Base-by-base conservation (phyloP, 2,888 invertebrate species). In the Druceiella hillmani region DNA sequence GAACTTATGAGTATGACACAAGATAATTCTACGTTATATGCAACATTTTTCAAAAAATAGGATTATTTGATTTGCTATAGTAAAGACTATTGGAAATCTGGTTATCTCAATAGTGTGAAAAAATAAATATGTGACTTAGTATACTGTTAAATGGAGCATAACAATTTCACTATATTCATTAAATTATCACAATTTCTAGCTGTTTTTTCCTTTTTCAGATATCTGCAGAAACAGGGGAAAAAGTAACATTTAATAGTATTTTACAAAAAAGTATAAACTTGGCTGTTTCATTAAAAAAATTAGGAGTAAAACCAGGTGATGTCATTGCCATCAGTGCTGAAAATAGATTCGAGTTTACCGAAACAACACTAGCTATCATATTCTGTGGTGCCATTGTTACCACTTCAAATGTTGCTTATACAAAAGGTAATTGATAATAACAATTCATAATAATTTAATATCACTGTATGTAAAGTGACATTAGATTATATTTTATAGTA, bases 321-420 rank as follows among this genome's bases (percentile, higher is more conserved):
- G 61, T 73, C 15, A 66, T 82, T 3, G 71, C 76, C 1, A 59
- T 81, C 11, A 78, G 75, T 47, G 75, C 78, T 54, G 81, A 81
- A 53, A 82, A 82, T 54, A 63, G 78, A 40, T 61, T 78, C 49
- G 79, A 80, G 49, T 81, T 76, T 54, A 60, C 69, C 29, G 55
- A 75, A 30, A 59, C 76, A 14, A 59, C 78, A 3, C 60, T 77
- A 3, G 78, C 76, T 27, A 61, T 75, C 1, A 62, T 76, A 44
- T 76, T 74, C 46, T 60, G 73, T 37, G 82, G 81, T 2, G 76
- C 69, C 29, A 65, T 75, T 7, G 61, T 77, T 44, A 77, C 79
- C 38, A 79, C 81, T 5, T 56, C 81, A 11, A 82, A 81, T 56
- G 75, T 78, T 3, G 71, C 75, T 33, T 82, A 82, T 49, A 73